Evolutionary conservation across 2,113 vertebrate species (phyloP).

Genomic region (Charadrius vociferus): DNA sequence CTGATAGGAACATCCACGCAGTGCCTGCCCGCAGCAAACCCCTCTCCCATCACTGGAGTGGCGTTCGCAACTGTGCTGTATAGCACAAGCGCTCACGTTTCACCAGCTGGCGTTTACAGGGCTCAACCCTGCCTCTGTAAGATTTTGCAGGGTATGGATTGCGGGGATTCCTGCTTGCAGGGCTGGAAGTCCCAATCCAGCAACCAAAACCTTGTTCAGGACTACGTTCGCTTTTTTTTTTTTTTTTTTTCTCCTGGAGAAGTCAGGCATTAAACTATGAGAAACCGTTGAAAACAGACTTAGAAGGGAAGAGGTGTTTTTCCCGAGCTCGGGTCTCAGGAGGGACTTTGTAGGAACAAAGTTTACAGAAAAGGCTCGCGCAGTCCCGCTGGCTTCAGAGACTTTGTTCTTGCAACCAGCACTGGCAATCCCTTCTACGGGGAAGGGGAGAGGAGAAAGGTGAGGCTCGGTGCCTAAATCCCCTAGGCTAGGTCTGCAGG

Average conservation of each 20-base stretch:
- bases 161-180: neutral
- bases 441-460: too few relatives aligned
- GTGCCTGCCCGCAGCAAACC: neutral
- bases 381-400: neutral
- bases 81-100: neutral
- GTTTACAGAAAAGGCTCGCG: neutral
- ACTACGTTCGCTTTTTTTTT: neutral
- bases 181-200: neutral
- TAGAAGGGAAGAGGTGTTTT: neutral
- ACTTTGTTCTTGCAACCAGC: too few relatives aligned
- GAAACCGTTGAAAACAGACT: neutral
- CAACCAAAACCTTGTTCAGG: neutral
- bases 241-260: neutral
- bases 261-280: neutral
- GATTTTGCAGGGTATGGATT: neutral
- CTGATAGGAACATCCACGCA: neutral
- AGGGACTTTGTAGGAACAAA: neutral
- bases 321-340: neutral
- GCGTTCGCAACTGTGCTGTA: neutral
- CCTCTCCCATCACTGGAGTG: fast-evolving
- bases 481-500: too few relatives aligned
- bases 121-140: neutral
- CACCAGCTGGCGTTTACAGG: neutral
- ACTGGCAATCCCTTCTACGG: too few relatives aligned
- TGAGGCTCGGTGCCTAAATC: too few relatives aligned